Base-by-base conservation (phyloP, 2,888 invertebrate genomes). In the Ctena decussata region DNA sequence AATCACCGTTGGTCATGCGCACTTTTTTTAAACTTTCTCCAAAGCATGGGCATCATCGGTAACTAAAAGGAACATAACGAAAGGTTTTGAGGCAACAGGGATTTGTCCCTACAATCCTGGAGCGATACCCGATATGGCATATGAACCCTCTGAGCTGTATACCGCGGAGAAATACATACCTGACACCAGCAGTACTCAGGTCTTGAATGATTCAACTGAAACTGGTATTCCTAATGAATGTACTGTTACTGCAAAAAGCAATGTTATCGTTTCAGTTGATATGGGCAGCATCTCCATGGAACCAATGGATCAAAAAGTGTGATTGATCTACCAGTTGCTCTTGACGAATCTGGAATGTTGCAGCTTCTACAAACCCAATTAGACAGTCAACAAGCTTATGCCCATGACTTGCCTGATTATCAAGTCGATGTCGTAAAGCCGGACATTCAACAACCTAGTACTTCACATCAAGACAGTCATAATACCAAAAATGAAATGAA, bases 21-120 rank as follows among this genome's bases (percentile, higher is more conserved):
- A 78, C 37, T 82, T 82, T 71, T 70, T 78, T 44, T 6, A 71
- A 18, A 3, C 53, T 3, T 46, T 78, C 35, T n/a, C 0, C 21
- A 57, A 30, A 18, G 32, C 78, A 11, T 78, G 78, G 78, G 37
- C 18, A 1, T 27, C n/a, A 1, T 24, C 53, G 12, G n/a, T 78
- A 24, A 37, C 71, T 27, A 5, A 2, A 32, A 24, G n/a, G 0
- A 78, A 78, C 35, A 69, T 78, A 0, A 53, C 1, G 11, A 30
- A 69, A 39, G 78, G 78, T 15, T 78, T 78, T 57, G 37, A 30
- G n/a, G 70, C 69, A 21, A 77, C 77, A 24, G 77, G 77, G 1
- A 71, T 78, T n/a, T 78, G 78, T 24, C 78, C 71, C 2, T 78
- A 49, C 30, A 78, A 78, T 32, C 78, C 78, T 0, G 70, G 78